These are phyloP conservation scores for Copidosoma aretas DNA, from an alignment of 2,888 invertebrate species.

Conservation along the genomic window DNA sequence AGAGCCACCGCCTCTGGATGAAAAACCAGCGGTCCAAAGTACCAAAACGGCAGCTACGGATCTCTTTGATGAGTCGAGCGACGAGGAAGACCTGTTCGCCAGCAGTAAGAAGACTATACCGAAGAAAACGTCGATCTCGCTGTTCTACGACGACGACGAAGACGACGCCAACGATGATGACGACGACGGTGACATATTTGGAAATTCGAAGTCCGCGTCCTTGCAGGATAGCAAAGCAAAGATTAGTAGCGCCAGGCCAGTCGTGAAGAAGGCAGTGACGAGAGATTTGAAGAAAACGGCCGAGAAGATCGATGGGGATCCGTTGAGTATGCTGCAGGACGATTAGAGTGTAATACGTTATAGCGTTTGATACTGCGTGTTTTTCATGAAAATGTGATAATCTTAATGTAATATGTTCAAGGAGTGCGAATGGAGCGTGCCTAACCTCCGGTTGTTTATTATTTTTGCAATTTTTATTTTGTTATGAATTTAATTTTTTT, in stretches of 20 bases:
- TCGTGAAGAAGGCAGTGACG: slow-evolving; percentile 51
- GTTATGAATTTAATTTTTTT: background rate
- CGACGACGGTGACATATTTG: slow-evolving; percentile 47
- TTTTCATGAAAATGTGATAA: slow-evolving; percentile 2
- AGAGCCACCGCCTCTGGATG: background rate
- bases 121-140: slow-evolving; percentile 43
- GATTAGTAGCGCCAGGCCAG: slow-evolving; percentile 21
- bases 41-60: slow-evolving; percentile 48
- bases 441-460: background rate
- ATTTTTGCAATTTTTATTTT: background rate
- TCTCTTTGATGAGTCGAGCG: slow-evolving; percentile 56
- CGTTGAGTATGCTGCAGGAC: slow-evolving; percentile 56
- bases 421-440: background rate
- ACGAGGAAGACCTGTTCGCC: slow-evolving; percentile 55
- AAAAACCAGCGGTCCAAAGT: slow-evolving; percentile 38
- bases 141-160: slow-evolving; percentile 48
- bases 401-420: background rate
- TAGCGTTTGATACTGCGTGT: background rate
- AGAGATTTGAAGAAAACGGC: slow-evolving; percentile 58
- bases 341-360: slow-evolving; percentile 41
- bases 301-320: slow-evolving; percentile 57
- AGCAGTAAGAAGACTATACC: slow-evolving; percentile 45
- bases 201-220: slow-evolving; percentile 40
- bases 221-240: slow-evolving; percentile 13
- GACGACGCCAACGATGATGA: slow-evolving; percentile 44